phyloP scores from a whole-genome alignment of 1,140 invertebrate species.

The Bombus affinis region DNA sequence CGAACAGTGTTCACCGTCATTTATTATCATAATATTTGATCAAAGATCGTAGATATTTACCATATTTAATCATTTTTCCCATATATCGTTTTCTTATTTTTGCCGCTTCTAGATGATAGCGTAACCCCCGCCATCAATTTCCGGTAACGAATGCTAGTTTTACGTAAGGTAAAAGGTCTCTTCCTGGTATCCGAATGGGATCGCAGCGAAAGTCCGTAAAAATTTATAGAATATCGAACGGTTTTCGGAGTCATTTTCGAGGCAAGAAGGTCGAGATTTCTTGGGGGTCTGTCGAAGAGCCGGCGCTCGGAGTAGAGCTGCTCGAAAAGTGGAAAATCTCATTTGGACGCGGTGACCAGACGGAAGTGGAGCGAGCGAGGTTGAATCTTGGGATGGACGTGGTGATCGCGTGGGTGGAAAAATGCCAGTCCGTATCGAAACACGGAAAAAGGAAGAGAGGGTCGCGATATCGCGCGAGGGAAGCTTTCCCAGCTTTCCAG shows the following conservation, averaged over 20 bases:
- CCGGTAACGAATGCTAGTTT: background rate
- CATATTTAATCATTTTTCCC: no score
- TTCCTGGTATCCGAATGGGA: background rate
- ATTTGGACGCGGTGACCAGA: constrained; percentile 63
- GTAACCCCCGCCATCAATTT: background rate
- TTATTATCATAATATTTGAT: no score
- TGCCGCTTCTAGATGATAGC: no score
- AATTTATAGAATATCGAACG: constrained; percentile 55
- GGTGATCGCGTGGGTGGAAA: constrained; percentile 49
- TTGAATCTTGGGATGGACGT: constrained; percentile 46
- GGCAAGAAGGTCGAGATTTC: constrained; percentile 38
- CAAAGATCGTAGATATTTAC: no score
- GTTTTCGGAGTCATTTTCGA: constrained; percentile 25
- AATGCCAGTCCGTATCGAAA: constrained; percentile 26
- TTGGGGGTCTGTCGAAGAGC: background rate
- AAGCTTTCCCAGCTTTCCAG: background rate
- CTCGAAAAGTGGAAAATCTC: constrained; percentile 61
- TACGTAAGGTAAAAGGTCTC: background rate
- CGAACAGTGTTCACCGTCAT: no score
- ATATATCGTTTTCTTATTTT: no score
- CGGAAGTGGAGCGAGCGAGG: constrained; percentile 42
- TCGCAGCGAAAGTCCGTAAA: constrained; percentile 31
- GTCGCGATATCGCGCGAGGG: background rate
- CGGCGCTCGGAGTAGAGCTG: background rate
- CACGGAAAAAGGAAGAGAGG: background rate